phyloP scores from a whole-genome alignment of 2,797 vertebrate species.

The Sardinella longiceps region DNA sequence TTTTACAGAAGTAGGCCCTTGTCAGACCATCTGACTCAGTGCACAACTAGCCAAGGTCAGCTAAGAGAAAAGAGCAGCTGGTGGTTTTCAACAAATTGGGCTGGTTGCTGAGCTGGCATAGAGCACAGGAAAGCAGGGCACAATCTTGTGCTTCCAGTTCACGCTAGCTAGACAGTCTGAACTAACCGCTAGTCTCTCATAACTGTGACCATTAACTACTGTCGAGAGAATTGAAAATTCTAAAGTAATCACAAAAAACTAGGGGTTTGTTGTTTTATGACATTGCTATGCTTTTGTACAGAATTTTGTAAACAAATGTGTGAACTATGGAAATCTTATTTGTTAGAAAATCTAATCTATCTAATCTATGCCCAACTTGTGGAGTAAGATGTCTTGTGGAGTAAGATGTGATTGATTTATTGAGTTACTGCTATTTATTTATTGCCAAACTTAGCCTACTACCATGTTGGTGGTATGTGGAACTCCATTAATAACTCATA shows the following conservation, averaged over 20 bases:
- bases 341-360: neutral
- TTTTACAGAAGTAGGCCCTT: neutral
- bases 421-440: too few species aligned
- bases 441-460: too few species aligned
- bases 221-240: neutral
- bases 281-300: neutral
- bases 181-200: neutral
- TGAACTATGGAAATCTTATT: neutral
- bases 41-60: neutral
- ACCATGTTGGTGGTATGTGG: too few species aligned
- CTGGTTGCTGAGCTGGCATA: constrained; percentile 2
- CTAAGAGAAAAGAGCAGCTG: neutral
- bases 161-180: neutral
- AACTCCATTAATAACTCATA: too few species aligned
- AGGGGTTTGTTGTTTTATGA: too few species aligned
- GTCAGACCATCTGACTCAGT: neutral
- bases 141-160: neutral
- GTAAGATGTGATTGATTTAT: too few species aligned
- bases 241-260: neutral
- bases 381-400: too few species aligned
- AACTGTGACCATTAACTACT: neutral
- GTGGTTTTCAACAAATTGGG: neutral
- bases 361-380: neutral
- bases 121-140: neutral
- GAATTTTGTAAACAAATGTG: neutral